Conservation (phyloP, 2,888 invertebrate species). For the Theodoxus fluviatilis region DNA sequence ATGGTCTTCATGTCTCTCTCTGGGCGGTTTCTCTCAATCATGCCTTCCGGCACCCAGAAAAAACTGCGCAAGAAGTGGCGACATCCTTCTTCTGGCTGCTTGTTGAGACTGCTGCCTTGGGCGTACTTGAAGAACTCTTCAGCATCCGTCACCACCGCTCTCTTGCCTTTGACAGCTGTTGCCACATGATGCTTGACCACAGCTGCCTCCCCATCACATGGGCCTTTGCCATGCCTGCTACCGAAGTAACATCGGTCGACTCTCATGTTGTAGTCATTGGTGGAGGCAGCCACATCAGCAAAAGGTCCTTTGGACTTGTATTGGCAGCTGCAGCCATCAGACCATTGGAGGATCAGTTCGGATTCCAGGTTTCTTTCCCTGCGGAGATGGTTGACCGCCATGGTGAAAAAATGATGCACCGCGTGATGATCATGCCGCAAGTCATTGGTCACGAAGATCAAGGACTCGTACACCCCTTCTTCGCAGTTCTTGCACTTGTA, state of each 20-base stretch:
- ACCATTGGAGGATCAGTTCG: not conserved
- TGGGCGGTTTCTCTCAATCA: too few species aligned
- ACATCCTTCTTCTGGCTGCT: too few species aligned
- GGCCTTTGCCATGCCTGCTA: slow-evolving; percentile 2
- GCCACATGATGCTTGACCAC: not conserved
- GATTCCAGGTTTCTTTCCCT: not conserved
- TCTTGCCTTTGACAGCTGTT: not conserved
- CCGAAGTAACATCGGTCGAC: slow-evolving; percentile 1
- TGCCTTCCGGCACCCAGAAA: too few species aligned
- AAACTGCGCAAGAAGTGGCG: too few species aligned
- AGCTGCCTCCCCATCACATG: slow-evolving; percentile 7
- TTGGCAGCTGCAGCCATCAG: slow-evolving; percentile 1
- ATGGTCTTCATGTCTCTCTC: too few species aligned
- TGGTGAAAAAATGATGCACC: not conserved
- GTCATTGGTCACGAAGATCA: not conserved
- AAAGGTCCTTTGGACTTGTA: slow-evolving; percentile 17
- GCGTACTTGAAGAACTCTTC: too few species aligned
- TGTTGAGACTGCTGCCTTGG: too few species aligned
- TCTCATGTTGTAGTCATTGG: not conserved
- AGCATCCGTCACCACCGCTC: too few species aligned
- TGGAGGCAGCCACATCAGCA: not conserved
- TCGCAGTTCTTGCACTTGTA: not conserved
- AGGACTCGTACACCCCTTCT: not conserved
- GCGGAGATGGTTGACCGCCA: not conserved
- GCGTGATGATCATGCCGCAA: not conserved